Evolutionary conservation across 2,888 invertebrate genomes (phyloP), one percentile per base, ranked within the genome.

Genomic region (Agriopis marginaria): DNA sequence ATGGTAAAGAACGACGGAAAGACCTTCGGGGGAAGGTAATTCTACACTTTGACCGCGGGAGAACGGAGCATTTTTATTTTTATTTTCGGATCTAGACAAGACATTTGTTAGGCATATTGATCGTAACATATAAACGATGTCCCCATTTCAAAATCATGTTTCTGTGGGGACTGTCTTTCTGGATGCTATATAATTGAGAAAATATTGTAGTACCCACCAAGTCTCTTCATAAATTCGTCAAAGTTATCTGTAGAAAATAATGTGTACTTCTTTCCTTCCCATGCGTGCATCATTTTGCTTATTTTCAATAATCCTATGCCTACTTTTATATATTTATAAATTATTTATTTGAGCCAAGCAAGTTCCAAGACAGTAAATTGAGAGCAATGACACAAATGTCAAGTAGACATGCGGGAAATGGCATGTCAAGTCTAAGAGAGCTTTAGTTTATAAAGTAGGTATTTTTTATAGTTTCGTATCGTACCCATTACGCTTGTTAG

Each of bases 181-280:
- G 17, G 17, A 23, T 2, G 17, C 17, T 23, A 45, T 32, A 32
- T 32, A 32, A 32, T 32, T 5, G 32, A 32, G 32, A 32, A 32
- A 32, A 32, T 32, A 5, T 5, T 32, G 32, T 32, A 5, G 32
- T 40, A 40, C 39, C 11, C 75, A 97, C 97, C 97, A 73, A 97
- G 86, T 54, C 95, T 95, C 89, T 97, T 97, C 97, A 98, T 97
- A 88, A 97, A 97, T 51, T 96, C 96, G 81, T 98, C 97, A 81
- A 98, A 98, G 76, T 97, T 96, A n/a, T 97, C 96, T 77, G 97
- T 96, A 68, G 95, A 94, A 10, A 95, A 90, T 72, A 98, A 91
- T 82, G 96, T 97, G 92, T 97, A 98, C 83, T 95, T 96, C 85
- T 96, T 97, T 78, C 97, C 97, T 72, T 80, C 73, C 79, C 82